These are phyloP conservation scores for Leuciscus idus DNA, from an alignment of 2,113 vertebrate species.

Conservation along the genomic window DNA sequence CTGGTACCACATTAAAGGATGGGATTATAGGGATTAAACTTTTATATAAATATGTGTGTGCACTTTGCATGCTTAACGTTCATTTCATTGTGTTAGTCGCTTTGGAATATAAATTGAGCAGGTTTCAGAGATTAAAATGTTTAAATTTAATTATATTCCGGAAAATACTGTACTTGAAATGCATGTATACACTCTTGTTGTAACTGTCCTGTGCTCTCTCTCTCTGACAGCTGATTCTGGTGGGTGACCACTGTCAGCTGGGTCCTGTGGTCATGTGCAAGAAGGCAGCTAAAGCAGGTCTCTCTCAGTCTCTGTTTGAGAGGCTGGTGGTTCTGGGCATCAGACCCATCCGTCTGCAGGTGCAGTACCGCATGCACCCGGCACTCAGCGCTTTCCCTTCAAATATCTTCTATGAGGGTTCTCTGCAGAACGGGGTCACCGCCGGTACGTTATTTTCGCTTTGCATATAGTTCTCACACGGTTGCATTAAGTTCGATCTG, in stretches of 20 bases:
- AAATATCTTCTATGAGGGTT: conserved; percentile 99
- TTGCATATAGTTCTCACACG: neutral
- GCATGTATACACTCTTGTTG: neutral
- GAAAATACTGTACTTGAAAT: neutral
- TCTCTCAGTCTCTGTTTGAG: conserved; percentile 95
- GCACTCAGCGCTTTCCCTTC: conserved; percentile 97
- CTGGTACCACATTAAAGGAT: neutral
- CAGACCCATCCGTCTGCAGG: conserved; percentile 94
- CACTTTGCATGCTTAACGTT: too few relatives aligned
- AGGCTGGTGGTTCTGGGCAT: conserved; percentile 96
- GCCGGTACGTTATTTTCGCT: conserved; percentile 78
- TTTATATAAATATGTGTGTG: neutral
- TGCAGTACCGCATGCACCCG: conserved; percentile 98
- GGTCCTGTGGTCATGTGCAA: conserved; percentile 99
- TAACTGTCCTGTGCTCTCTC: neutral
- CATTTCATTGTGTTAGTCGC: too few relatives aligned
- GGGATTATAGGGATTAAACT: neutral
- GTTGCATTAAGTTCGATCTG: neutral
- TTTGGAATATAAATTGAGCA: neutral
- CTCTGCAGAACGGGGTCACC: conserved; percentile 94
- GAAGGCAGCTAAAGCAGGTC: conserved; percentile 94
- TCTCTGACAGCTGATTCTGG: conserved; percentile 87
- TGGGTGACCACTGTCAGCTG: conserved; percentile 97
- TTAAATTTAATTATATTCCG: neutral
- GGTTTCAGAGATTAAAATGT: neutral